phyloP scores from a whole-genome alignment of 2,113 vertebrate genomes.

The Sceloporus undulatus region DNA sequence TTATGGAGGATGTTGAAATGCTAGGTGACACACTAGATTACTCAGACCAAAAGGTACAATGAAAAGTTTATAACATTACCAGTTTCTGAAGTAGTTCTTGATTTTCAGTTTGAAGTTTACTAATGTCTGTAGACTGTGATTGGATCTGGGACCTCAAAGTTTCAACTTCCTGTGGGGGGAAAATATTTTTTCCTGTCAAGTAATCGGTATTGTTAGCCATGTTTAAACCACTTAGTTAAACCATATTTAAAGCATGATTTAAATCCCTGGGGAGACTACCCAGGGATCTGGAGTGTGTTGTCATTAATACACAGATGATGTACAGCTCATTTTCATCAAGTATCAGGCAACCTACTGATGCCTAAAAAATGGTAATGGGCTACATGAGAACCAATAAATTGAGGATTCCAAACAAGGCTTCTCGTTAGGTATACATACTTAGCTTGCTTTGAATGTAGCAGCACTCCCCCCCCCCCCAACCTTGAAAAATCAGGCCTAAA shows the following conservation, averaged over 20 bases:
- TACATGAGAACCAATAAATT: not conserved
- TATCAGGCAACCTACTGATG: not conserved
- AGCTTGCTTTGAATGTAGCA: not conserved
- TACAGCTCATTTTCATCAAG: not conserved
- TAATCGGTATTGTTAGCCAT: not conserved
- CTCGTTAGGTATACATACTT: not conserved
- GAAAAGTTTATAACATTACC: constrained; percentile 72
- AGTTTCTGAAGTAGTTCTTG: constrained; percentile 83
- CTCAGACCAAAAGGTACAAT: not conserved
- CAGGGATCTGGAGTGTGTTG: not conserved
- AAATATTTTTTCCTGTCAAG: not conserved
- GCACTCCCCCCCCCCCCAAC: not conserved
- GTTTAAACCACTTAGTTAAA: too few relatives aligned
- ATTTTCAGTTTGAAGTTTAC: constrained; percentile 85
- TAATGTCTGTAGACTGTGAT: constrained; percentile 84
- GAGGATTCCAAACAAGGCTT: not conserved
- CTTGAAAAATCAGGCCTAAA: not conserved
- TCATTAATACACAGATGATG: too few relatives aligned
- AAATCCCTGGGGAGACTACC: not conserved
- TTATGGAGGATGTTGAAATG: not conserved
- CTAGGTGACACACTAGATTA: not conserved
- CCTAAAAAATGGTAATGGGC: not conserved
- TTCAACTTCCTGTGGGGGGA: constrained; percentile 84
- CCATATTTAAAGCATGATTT: not conserved
- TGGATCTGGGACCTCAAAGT: constrained; percentile 83